Evolutionary conservation across 1,140 invertebrate genomes (phyloP).

Genomic region (Lasioglossum baleicum): DNA sequence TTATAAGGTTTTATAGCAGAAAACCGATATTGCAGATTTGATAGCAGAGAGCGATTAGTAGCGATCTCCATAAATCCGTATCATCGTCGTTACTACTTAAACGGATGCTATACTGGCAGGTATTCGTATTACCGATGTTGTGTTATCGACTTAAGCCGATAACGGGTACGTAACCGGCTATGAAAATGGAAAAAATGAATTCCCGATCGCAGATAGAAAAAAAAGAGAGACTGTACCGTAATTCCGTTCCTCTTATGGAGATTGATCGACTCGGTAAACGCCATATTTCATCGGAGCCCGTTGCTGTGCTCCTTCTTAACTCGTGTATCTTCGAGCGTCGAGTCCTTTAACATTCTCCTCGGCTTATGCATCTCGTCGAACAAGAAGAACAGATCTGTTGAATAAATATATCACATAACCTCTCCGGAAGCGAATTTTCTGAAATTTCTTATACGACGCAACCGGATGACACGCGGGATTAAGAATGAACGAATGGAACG

Average conservation of each 20-base stretch:
- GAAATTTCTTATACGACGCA: no score
- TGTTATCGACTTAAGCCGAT: slow-evolving; percentile 37
- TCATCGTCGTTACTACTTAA: slow-evolving; percentile 22
- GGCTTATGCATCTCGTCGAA: background rate
- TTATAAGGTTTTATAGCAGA: no score
- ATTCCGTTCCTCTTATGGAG: slow-evolving; percentile 33
- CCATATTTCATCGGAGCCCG: slow-evolving; percentile 5
- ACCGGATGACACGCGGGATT: no score
- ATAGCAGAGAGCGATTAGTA: slow-evolving; percentile 12
- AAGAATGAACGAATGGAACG: no score
- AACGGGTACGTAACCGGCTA: slow-evolving; percentile 16
- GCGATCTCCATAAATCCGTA: slow-evolving; percentile 5
- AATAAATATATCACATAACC: background rate
- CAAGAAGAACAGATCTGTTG: background rate
- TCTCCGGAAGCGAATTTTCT: background rate
- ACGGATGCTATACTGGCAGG: slow-evolving; percentile 6
- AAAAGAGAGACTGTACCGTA: background rate
- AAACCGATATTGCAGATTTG: background rate
- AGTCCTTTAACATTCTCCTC: background rate
- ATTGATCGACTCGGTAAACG: slow-evolving; percentile 29
- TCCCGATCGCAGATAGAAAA: slow-evolving; percentile 4
- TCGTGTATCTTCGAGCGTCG: background rate
- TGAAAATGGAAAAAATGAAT: slow-evolving; percentile 23
- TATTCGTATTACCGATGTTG: slow-evolving; percentile 20
- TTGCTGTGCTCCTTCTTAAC: background rate